phyloP scores from a whole-genome alignment of 2,888 invertebrate genomes.

The Hirtodrosophila trivittata region DNA sequence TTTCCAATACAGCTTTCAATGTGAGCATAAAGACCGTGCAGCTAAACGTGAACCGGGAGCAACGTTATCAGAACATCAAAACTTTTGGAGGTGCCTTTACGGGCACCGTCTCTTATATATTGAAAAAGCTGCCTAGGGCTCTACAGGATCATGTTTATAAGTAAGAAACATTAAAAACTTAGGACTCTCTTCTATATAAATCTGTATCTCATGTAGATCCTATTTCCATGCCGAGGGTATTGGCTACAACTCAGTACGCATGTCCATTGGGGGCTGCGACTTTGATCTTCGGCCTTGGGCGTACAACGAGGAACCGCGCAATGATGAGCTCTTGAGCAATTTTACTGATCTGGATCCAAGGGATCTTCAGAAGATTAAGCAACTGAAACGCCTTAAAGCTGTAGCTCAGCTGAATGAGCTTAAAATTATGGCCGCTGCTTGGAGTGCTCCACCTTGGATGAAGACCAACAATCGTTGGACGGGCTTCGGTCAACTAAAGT shows the following conservation, averaged over 20 bases:
- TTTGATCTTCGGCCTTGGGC: conserved; percentile 93
- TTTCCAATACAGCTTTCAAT: conserved; percentile 43
- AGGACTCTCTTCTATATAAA: no score
- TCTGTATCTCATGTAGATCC: conserved; percentile 86
- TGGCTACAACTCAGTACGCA: conserved; percentile 90
- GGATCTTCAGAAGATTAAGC: conserved; percentile 80
- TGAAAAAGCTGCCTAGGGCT: conserved; percentile 66
- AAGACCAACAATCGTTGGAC: conserved; percentile 86
- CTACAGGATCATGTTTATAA: conserved; percentile 81
- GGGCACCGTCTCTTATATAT: conserved; percentile 85
- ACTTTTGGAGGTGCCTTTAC: conserved; percentile 97
- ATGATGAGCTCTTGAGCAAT: conserved; percentile 86
- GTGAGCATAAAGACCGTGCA: conserved; percentile 38
- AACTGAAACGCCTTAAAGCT: conserved; percentile 74
- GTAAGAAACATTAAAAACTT: conserved; percentile 51
- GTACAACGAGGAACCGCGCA: conserved; percentile 87
- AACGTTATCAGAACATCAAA: conserved; percentile 87
- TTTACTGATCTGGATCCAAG: conserved; percentile 85
- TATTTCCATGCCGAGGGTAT: conserved; percentile 89
- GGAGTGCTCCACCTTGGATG: conserved; percentile 90
- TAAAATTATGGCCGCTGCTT: conserved; percentile 84
- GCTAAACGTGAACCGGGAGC: conserved; percentile 68
- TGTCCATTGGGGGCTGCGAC: conserved; percentile 94
- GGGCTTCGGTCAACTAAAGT: conserved; percentile 86
- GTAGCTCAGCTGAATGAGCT: conserved; percentile 64